Conservation (phyloP, 2,797 vertebrate genomes). For the Anguilla pacifica region DNA sequence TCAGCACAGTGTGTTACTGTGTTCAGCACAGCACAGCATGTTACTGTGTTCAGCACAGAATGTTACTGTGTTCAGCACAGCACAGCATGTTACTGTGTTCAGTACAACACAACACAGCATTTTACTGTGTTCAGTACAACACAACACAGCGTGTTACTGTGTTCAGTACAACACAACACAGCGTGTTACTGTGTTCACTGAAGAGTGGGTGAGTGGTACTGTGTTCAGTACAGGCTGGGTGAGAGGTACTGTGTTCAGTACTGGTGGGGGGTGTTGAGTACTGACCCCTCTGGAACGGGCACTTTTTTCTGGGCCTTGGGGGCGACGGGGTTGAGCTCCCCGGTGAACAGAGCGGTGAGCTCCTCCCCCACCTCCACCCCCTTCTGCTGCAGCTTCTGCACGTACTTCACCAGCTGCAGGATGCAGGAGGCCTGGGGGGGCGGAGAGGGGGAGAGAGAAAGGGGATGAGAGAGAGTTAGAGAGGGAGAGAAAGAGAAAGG, state of each 20-base stretch:
- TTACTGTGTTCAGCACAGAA: no score
- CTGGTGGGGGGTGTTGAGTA: background rate
- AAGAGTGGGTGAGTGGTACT: background rate
- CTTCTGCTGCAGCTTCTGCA: conserved; percentile 93
- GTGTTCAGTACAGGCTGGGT: background rate
- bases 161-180: no score
- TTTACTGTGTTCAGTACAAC: no score
- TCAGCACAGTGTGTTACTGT: no score
- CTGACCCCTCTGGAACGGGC: conserved; percentile 95
- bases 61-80: no score
- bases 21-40: no score
- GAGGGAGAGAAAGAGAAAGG: background rate
- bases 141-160: no score
- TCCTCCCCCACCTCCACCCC: conserved; percentile 91
- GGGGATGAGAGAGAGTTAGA: background rate
- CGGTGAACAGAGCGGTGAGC: conserved; percentile 89
- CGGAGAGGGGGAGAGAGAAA: background rate
- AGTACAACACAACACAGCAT: no score
- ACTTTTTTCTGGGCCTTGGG: conserved; percentile 99
- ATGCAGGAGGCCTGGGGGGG: conserved; percentile 88
- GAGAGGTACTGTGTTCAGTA: background rate
- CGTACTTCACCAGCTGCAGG: conserved; percentile 93
- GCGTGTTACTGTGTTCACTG: no score
- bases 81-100: no score
- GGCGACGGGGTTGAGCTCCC: conserved; percentile 96